A percentile compares a stretch with the other conserved stretches of the same genome.
Conservation (phyloP, 2,888 invertebrate genomes). For the Subacronicta megacephala region DNA sequence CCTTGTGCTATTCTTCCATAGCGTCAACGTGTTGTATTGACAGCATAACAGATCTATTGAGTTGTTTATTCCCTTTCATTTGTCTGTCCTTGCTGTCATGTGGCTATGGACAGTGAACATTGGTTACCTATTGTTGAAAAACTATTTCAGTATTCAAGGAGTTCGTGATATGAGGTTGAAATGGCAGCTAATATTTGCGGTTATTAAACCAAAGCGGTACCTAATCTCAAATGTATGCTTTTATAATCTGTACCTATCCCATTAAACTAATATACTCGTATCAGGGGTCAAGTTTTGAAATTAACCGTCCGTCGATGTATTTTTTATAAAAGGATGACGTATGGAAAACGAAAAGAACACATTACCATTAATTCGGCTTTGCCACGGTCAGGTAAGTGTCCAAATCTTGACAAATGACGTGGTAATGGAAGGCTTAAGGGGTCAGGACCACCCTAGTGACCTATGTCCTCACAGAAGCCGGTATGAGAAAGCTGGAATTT, state of each 20-base stretch:
- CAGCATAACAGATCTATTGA: conserved; percentile 40
- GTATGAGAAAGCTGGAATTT: too few relatives aligned
- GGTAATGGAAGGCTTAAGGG: conserved; percentile 7
- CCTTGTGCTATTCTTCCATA: not conserved
- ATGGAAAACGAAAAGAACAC: conserved; percentile 22
- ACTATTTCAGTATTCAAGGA: not conserved
- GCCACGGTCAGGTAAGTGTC: conserved; percentile 16
- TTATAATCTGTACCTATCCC: too few relatives aligned
- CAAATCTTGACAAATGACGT: conserved; percentile 40
- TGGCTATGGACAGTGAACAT: conserved; percentile 25
- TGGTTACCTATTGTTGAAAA: conserved; percentile 31
- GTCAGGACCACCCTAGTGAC: conserved; percentile 15
- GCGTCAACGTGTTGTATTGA: conserved; percentile 47
- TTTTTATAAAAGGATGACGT: conserved; percentile 15
- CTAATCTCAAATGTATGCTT: too few relatives aligned
- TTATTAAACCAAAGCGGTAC: conserved; percentile 4
- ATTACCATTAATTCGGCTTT: conserved; percentile 32
- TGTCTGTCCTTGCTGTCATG: conserved; percentile 33
- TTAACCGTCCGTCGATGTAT: conserved; percentile 15
- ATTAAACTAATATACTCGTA: too few relatives aligned
- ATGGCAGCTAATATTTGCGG: too few relatives aligned
- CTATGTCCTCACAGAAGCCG: conserved; percentile 9
- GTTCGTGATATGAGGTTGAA: not conserved
- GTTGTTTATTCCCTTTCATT: conserved; percentile 49
- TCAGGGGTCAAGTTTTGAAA: not conserved